Evolutionary conservation across 2,888 invertebrate species (phyloP).

Genomic region (Atethmia centrago): DNA sequence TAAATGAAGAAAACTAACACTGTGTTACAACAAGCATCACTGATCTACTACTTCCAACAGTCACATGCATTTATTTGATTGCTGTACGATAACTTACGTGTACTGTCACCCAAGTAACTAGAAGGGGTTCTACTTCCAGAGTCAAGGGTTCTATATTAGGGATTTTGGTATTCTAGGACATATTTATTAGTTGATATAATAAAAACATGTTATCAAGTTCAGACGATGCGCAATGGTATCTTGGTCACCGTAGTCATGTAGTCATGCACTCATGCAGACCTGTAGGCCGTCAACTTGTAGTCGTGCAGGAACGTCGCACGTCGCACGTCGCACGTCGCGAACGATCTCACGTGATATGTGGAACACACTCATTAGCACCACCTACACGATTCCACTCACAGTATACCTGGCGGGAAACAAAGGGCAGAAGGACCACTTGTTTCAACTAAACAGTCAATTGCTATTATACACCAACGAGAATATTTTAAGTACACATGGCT

Average conservation of each 20-base stretch:
- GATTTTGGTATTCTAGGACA: background rate
- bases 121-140: background rate
- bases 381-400: too few species aligned
- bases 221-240: slow-evolving; percentile 6
- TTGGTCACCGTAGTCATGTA: background rate
- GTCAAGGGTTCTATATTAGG: background rate
- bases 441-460: background rate
- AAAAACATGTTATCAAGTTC: background rate
- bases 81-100: background rate
- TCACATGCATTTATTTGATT: too few species aligned
- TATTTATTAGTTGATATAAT: background rate
- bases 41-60: background rate
- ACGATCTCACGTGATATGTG: slow-evolving; percentile 31
- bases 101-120: background rate
- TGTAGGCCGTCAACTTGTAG: background rate
- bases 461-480: background rate
- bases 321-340: background rate
- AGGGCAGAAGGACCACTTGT: background rate
- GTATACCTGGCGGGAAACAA: background rate
- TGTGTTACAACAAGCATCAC: background rate
- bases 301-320: background rate
- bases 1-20: background rate
- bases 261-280: background rate
- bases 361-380: slow-evolving; percentile 42
- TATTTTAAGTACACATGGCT: too few species aligned